Base-by-base conservation (phyloP, 2,888 invertebrate species). In the Bellardia pandia region DNA sequence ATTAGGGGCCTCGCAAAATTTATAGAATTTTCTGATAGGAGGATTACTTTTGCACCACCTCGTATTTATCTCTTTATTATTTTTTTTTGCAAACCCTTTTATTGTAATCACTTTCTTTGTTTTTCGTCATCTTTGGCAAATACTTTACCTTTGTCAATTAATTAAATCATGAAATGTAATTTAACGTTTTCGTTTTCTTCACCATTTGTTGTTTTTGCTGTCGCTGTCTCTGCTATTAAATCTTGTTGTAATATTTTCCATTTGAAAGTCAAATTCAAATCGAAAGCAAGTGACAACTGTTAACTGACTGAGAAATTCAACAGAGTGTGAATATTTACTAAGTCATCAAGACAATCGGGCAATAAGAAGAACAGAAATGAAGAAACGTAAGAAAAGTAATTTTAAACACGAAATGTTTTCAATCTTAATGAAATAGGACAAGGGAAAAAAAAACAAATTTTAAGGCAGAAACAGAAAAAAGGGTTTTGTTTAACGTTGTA, bases 81-180 rank as follows among this genome's bases (percentile, higher is more conserved):
- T n/a, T n/a, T 9, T 23, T 40, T 53, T 3, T 30, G 8, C 37
- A 64, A 40, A 14, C 37, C 51, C n/a, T 58, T 58, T 84, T 84
- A n/a, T 60, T 40, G 3, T 13, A 51, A 51, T 77, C 64, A 33
- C 9, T 53, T 42, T 37, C 48, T 64, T 78, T 66, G 16, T 68
- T 77, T 62, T 77, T 56, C n/a, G 2, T 33, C 11, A 58, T 72
- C 53, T 60, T 72, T 74, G 16, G 3, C 33, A 86, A 76, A 82
- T 66, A 71, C 62, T 77, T 66, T 81, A 74, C 74, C 81, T 81
- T 84, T 84, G 80, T 81, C 80, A 84, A 84, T 81, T 84, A 87
- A 77, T 87, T 77, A 87, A 84, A 84, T 77, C 80, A 74, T 45
- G 23, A 77, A 84, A 77, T 68, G 64, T 68, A 77, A 81, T 81